Base-by-base conservation (phyloP, 2,113 vertebrate species). In the Pyxicephalus adspersus region DNA sequence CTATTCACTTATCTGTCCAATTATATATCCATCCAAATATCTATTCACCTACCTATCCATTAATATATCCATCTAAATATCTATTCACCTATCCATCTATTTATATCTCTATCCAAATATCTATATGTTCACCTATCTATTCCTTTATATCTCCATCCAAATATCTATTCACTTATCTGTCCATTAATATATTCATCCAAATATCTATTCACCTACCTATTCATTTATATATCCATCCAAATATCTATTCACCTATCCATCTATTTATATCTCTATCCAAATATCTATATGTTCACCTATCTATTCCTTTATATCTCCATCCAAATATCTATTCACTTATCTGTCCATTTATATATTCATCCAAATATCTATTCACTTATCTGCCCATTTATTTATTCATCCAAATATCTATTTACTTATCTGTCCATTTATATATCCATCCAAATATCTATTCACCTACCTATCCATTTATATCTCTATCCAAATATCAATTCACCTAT, bases 201-300 rank as follows among this genome's bases (percentile, higher is more conserved):
- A 18, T 57, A 3, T 57, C 55, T 57, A 15, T 57, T 20, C 7
- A 15, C n/a, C 34, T 38, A 38, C 9, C 34, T 38, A 38, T 38
- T 5, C 28, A 28, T 64, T 9, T 29, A 25, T 18, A 5, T 20
- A 45, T 23, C 20, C 25, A 25, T 51, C 34, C 25, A 23, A 50
- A n/a, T 51, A 23, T 51, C n/a, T 68, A 68, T 68, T 38, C 25
- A 68, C 51, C 65, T 68, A 68, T 68, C 26, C 20, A 54, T 54
- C 51, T 26, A 45, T n/a, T n/a, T n/a, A n/a, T n/a, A n/a, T n/a
- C n/a, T 60, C n/a, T 2, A 64, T 20, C 25, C 19, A 31, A 29
- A 8, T 31, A 65, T 65, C 25, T 65, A 65, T n/a, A n/a, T n/a
- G n/a, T 31, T 17, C 13, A 64, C 29, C 13, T 64, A 64, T 64